phyloP scores from a whole-genome alignment of 2,113 vertebrate genomes.

The Cololabis saira region DNA sequence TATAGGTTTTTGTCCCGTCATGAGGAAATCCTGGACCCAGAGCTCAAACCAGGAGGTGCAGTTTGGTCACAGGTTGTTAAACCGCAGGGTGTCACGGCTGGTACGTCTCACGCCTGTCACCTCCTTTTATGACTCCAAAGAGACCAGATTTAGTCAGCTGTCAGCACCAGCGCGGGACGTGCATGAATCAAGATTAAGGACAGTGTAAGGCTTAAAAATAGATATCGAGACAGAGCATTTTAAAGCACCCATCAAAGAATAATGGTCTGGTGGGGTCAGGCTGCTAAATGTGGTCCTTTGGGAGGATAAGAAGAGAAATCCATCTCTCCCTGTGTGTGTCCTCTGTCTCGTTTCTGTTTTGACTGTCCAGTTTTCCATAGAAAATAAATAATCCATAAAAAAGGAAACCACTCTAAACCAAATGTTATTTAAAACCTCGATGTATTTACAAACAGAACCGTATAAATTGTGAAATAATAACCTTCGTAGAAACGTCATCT shows the following conservation, averaged over 20 bases:
- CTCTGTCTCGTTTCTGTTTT: no score
- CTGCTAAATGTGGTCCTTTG: no score
- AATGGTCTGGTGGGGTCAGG: no score
- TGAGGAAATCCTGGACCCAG: slow-evolving; percentile 1
- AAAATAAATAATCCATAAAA: slow-evolving; percentile 89
- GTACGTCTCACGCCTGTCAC: slow-evolving; percentile 41
- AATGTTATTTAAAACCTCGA: slow-evolving; percentile 84
- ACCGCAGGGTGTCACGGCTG: slow-evolving; percentile 40
- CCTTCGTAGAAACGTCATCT: slow-evolving; percentile 50
- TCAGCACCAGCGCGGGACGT: slow-evolving; percentile 10
- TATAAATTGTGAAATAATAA: slow-evolving; percentile 85
- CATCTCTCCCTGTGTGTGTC: no score
- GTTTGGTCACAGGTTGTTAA: slow-evolving; percentile 67
- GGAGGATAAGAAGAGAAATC: no score
- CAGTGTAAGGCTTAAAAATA: slow-evolving; percentile 3
- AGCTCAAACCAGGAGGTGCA: slow-evolving; percentile 36
- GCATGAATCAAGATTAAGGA: slow-evolving; percentile 31
- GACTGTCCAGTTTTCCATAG: no score
- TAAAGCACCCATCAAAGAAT: no score
- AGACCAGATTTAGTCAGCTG: slow-evolving; percentile 64
- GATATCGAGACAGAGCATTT: no score
- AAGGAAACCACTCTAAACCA: slow-evolving; percentile 79
- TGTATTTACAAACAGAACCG: slow-evolving; percentile 85
- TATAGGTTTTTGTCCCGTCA: slow-evolving; percentile 37
- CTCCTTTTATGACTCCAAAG: slow-evolving; percentile 32